Evolutionary conservation across 2,113 vertebrate species (phyloP).

Genomic region (Antigone vipio): DNA sequence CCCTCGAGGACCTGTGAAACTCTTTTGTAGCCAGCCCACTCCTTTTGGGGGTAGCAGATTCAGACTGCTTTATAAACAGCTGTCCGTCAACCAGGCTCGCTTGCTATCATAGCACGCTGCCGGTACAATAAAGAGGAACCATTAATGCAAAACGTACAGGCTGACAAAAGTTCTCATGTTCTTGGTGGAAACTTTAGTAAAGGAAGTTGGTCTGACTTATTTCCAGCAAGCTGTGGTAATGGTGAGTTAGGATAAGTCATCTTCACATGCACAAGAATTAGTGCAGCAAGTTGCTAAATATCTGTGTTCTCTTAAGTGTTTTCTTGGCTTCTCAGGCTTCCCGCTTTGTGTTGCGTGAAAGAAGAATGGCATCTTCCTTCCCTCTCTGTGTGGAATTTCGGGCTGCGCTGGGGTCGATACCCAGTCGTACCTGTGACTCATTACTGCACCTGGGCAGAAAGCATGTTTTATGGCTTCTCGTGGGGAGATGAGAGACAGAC

Average conservation of each 20-base stretch:
- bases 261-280: background rate
- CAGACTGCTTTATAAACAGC: background rate
- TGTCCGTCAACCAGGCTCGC: background rate
- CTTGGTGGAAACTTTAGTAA: background rate
- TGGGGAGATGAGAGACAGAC: background rate
- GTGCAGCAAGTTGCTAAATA: background rate
- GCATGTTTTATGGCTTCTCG: background rate
- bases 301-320: background rate
- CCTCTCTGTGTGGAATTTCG: background rate
- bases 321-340: background rate
- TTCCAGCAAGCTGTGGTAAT: background rate
- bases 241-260: background rate
- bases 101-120: background rate
- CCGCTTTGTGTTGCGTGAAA: background rate
- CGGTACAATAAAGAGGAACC: background rate
- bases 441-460: background rate
- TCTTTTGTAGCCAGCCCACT: background rate
- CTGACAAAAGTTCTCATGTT: background rate
- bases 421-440: background rate
- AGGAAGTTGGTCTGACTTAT: background rate
- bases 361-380: background rate
- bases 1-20: background rate
- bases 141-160: background rate
- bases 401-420: rapidly evolving
- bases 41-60: background rate